Conservation (phyloP, 2,888 invertebrate genomes). For the Hypercompe scribonia region DNA sequence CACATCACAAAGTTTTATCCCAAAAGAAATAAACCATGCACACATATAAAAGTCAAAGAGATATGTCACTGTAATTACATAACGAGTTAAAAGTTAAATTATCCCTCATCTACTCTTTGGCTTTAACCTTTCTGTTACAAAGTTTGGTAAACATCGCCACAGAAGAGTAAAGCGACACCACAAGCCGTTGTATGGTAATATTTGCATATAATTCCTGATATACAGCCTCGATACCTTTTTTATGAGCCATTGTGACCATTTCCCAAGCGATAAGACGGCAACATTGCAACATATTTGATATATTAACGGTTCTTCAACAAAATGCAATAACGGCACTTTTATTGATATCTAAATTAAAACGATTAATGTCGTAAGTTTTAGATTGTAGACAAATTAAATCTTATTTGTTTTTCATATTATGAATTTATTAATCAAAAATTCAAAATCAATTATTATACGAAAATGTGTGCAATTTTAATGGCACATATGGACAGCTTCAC, state of each 20-base stretch:
- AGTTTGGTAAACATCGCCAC: constrained; percentile 1
- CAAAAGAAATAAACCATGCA: not conserved
- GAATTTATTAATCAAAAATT: too few relatives aligned
- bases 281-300: not conserved
- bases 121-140: not conserved
- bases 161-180: constrained; percentile 5
- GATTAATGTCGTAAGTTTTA: too few relatives aligned
- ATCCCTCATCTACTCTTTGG: not conserved
- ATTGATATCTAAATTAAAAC: not conserved
- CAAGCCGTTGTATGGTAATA: not conserved
- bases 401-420: too few relatives aligned
- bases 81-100: not conserved
- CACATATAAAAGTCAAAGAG: not conserved
- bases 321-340: not conserved
- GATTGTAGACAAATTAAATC: too few relatives aligned
- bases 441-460: too few relatives aligned
- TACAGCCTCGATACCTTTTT: constrained; percentile 3
- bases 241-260: constrained; percentile 1
- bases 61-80: not conserved
- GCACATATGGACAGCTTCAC: too few relatives aligned
- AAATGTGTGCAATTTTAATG: too few relatives aligned
- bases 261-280: not conserved
- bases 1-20: not conserved
- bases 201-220: constrained; percentile 5
- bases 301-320: not conserved